Evolutionary conservation across 1,140 invertebrate genomes (phyloP).

Genomic region (Laodelphax striatellus): DNA sequence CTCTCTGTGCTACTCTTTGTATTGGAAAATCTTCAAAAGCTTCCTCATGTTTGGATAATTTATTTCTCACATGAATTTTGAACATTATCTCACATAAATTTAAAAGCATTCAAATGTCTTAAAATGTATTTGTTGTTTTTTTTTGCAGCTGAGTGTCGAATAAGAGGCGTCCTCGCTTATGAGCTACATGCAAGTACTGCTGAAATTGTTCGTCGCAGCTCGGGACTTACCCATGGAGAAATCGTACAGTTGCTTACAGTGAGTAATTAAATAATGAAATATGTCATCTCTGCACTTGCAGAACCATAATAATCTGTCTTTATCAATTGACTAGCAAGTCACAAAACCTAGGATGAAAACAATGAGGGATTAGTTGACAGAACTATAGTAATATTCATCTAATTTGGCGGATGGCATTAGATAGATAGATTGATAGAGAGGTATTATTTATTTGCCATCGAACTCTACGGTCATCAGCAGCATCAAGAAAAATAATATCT

Average conservation of each 20-base stretch:
- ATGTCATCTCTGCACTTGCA: background rate
- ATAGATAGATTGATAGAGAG: too few relatives aligned
- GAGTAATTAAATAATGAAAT: background rate
- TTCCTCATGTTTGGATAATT: too few relatives aligned
- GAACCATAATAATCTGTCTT: background rate
- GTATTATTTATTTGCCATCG: too few relatives aligned
- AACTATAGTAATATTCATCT: too few relatives aligned
- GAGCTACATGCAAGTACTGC: background rate
- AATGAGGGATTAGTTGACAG: too few relatives aligned
- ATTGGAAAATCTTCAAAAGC: too few relatives aligned
- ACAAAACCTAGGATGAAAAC: background rate
- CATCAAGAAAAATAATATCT: too few relatives aligned
- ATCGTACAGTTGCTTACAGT: background rate
- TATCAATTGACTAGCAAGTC: background rate
- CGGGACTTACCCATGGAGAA: background rate
- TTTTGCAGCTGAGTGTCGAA: background rate
- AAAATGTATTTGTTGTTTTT: background rate
- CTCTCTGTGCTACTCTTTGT: too few relatives aligned
- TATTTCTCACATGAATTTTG: too few relatives aligned
- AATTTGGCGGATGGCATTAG: too few relatives aligned
- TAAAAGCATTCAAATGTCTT: background rate
- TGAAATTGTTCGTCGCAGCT: background rate
- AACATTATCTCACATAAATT: too few relatives aligned
- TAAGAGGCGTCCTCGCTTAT: background rate
- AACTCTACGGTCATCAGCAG: too few relatives aligned